Evolutionary conservation across 1,140 invertebrate genomes (phyloP), one percentile per base, ranked within the genome.

Genomic region (Heliothis subflexa): DNA sequence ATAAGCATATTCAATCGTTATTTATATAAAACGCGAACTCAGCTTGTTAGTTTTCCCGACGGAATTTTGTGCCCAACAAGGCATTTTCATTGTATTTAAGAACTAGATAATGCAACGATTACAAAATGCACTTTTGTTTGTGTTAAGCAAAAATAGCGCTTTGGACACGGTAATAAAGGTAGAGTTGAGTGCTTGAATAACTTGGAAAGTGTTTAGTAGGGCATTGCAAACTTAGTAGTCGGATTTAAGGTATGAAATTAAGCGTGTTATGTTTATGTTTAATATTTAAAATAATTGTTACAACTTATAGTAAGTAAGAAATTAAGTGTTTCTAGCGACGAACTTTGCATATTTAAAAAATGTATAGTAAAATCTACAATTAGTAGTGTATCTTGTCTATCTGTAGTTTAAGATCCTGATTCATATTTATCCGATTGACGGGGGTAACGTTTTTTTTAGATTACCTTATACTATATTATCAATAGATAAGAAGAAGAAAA

Each of bases 141-240:
- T 21, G 55, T 47, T 61, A 74, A 61, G 2, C 71, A 16, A 74
- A 25, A 61, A 49, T 74, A 21, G 21, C 10, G 9, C 61, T 18
- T 74, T 7, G 9, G 21, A 10, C 14, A 2, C 50, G n/a, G 55
- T 50, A 33, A 50, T 74, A 74, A 13, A n/a, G 55, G 45, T 61
- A 16, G 13, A 57, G 54, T 47, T 59, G 54, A 49, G 40, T 49
- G 55, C 40, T 18, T 40, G 9, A 18, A 61, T n/a, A 74, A 59
- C 40, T 21, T 74, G 71, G 71, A 40, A 74, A 74, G 71, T 59
- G 71, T 61, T 74, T 74, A 59, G 71, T 74, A 74, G 71, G 45
- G 55, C 55, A 74, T 59, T 74, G 55, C 71, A 74, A 74, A 73
- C 71, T 59, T 59, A 73, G 71, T 59, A 21, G 18, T 40, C 18